Conservation (phyloP, 2,113 vertebrate genomes). For the Microtus ochrogaster region DNA sequence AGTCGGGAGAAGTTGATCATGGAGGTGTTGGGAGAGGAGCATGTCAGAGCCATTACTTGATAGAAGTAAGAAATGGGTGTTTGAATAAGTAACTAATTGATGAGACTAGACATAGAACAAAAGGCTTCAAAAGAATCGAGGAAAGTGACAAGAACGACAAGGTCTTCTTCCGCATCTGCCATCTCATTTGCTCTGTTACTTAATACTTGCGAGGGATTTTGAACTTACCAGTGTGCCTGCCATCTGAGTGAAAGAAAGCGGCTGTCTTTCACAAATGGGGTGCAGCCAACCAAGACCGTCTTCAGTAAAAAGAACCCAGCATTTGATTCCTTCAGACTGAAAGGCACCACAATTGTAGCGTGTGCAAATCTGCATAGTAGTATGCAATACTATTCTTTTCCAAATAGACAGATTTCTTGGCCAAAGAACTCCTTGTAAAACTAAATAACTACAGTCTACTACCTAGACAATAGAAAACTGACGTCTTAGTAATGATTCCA, state of each 20-base stretch:
- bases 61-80: slow-evolving; percentile 43
- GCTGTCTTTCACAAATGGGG: neutral
- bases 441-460: slow-evolving; percentile 55
- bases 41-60: slow-evolving; percentile 53
- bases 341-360: slow-evolving; percentile 21
- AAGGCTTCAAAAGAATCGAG: slow-evolving; percentile 1
- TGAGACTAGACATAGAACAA: slow-evolving; percentile 52
- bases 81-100: slow-evolving; percentile 36
- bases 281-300: neutral
- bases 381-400: slow-evolving; percentile 7
- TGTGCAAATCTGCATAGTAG: slow-evolving; percentile 36
- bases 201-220: slow-evolving; percentile 23
- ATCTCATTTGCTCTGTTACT: slow-evolving; percentile 27
- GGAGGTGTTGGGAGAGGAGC: neutral
- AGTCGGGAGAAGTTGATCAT: neutral
- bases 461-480: neutral
- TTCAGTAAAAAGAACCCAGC: slow-evolving; percentile 21
- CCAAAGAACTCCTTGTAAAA: slow-evolving; percentile 50
- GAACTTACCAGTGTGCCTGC: neutral
- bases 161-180: neutral
- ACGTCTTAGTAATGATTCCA: slow-evolving; percentile 44
- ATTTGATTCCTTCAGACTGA: slow-evolving; percentile 52
- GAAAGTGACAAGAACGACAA: neutral
- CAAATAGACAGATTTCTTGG: neutral
- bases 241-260: slow-evolving; percentile 3